A percentile compares a stretch with the other conserved stretches of the same genome.
phyloP scores from a whole-genome alignment of 2,888 invertebrate genomes.

The Pyrgus malvae region DNA sequence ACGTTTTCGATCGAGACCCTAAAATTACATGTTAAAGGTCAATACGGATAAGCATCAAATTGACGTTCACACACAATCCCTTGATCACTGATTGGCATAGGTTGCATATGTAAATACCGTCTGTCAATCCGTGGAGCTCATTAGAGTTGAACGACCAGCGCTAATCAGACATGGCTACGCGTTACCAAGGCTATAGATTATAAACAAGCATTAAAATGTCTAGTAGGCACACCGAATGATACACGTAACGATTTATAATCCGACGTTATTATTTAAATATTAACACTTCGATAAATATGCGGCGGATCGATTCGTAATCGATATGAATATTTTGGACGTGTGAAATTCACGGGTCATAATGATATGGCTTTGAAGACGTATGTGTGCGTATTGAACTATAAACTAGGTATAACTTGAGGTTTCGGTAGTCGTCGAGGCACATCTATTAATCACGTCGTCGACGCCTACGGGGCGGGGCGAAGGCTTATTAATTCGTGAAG shows the following conservation, averaged over 20 bases:
- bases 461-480: conserved; percentile 76
- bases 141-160: conserved; percentile 44
- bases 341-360: conserved; percentile 47
- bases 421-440: conserved; percentile 61
- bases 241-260: conserved; percentile 54
- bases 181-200: conserved; percentile 42
- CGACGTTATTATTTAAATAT: conserved; percentile 61
- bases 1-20: background rate
- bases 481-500: conserved; percentile 71
- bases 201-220: conserved; percentile 46
- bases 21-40: conserved; percentile 30
- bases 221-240: conserved; percentile 37
- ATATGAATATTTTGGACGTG: conserved; percentile 59
- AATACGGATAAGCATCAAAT: conserved; percentile 23
- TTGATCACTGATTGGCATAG: conserved; percentile 28
- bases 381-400: conserved; percentile 29
- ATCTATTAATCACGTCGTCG: conserved; percentile 72
- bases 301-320: conserved; percentile 50
- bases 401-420: conserved; percentile 38
- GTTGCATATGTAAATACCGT: conserved; percentile 32
- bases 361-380: background rate
- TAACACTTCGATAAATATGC: conserved; percentile 57
- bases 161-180: conserved; percentile 41
- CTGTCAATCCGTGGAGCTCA: conserved; percentile 25
- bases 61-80: conserved; percentile 32